Percentiles rank a stretch among this genome's conserved stretches.
phyloP scores from a whole-genome alignment of 2,113 vertebrate species.

The Boleophthalmus pectinirostris region DNA sequence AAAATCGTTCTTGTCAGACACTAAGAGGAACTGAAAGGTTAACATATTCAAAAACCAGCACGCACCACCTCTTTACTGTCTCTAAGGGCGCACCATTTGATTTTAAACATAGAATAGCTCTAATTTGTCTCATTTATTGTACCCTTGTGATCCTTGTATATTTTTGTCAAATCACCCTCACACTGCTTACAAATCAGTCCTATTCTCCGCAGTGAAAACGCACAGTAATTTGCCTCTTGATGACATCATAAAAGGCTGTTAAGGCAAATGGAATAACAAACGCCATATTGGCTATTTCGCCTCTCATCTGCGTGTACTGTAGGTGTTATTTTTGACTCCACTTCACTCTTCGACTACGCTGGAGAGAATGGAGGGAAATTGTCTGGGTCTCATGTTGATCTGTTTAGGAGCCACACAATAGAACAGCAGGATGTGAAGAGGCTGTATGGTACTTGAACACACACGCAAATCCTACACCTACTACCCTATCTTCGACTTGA shows the following conservation, averaged over 20 bases:
- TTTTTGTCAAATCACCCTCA: constrained; percentile 25
- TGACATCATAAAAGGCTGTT: constrained; percentile 36
- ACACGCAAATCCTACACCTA: constrained; percentile 66
- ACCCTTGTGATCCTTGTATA: constrained; percentile 14
- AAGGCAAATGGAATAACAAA: constrained; percentile 51
- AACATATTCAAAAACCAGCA: constrained; percentile 4
- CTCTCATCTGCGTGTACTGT: constrained; percentile 39
- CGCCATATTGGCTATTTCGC: constrained; percentile 21
- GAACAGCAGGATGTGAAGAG: constrained; percentile 56
- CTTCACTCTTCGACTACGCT: constrained; percentile 30
- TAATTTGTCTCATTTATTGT: constrained; percentile 7
- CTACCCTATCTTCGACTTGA: constrained; percentile 61
- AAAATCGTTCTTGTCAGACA: constrained; percentile 1
- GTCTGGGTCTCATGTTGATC: constrained; percentile 66
- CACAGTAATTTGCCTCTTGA: constrained; percentile 37
- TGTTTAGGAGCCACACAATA: constrained; percentile 65
- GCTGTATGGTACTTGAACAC: constrained; percentile 59
- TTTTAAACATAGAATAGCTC: constrained; percentile 12
- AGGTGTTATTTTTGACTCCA: constrained; percentile 46
- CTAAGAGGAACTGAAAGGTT: constrained; percentile 11
- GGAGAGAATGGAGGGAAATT: constrained; percentile 24
- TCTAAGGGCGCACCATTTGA: not conserved
- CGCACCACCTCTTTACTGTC: constrained; percentile 1
- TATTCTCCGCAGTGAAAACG: constrained; percentile 40
- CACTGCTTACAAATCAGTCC: constrained; percentile 36